Conservation (phyloP, 2,888 invertebrate genomes). For the Adela reaumurella region DNA sequence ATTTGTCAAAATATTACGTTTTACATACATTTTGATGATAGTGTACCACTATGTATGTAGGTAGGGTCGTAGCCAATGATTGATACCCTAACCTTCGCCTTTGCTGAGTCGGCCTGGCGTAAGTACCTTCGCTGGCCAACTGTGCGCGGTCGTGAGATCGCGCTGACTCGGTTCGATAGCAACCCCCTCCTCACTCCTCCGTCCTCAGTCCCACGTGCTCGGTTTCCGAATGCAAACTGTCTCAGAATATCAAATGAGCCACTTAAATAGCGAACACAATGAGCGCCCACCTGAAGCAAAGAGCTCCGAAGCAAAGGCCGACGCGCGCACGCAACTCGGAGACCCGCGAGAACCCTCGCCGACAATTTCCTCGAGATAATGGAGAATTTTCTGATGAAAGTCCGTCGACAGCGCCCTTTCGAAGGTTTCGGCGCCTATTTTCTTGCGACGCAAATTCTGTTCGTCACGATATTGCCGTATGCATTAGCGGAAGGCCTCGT, state of each 20-base stretch:
- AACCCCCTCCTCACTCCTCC: slow-evolving; percentile 31
- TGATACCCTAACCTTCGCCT: too few relatives aligned
- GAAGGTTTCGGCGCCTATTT: slow-evolving; percentile 41
- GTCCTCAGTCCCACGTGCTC: slow-evolving; percentile 31
- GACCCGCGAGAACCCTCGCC: slow-evolving; percentile 40
- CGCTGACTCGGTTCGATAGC: slow-evolving; percentile 21
- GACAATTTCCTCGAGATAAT: slow-evolving; percentile 55
- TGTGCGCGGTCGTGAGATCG: slow-evolving; percentile 16
- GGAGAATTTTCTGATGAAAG: slow-evolving; percentile 52
- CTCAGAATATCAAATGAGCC: slow-evolving; percentile 55
- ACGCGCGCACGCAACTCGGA: slow-evolving; percentile 39
- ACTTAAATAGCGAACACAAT: slow-evolving; percentile 53
- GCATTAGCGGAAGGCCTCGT: background rate
- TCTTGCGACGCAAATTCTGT: slow-evolving; percentile 43
- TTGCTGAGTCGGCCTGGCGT: too few relatives aligned
- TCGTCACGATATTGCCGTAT: slow-evolving; percentile 24
- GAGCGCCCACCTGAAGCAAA: slow-evolving; percentile 51
- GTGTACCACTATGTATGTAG: too few relatives aligned
- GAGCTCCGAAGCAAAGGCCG: slow-evolving; percentile 48
- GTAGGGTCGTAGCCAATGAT: slow-evolving; percentile 12
- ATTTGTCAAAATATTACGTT: too few relatives aligned
- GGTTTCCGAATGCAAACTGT: slow-evolving; percentile 50
- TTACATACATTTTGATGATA: too few relatives aligned
- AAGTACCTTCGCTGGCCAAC: too few relatives aligned
- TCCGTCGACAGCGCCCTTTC: slow-evolving; percentile 42